Evolutionary conservation across 2,113 vertebrate species (phyloP).

Genomic region (Tapirus terrestris): DNA sequence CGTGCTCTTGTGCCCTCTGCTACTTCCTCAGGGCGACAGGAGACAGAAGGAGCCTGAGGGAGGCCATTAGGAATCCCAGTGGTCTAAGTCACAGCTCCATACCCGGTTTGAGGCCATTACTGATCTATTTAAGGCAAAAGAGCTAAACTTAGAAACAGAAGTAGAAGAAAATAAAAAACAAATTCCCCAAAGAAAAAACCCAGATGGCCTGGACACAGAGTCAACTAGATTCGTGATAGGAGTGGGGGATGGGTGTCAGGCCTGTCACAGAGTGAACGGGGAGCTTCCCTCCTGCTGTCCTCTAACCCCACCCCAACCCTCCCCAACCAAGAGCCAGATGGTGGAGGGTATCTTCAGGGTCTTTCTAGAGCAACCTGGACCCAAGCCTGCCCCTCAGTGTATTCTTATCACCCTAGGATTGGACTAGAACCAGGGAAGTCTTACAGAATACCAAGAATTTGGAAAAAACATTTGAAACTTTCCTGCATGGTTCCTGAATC

Average conservation of each 20-base stretch:
- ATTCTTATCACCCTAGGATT: not conserved
- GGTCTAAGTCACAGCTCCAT: not conserved
- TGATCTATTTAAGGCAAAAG: constrained; percentile 15
- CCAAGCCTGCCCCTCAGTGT: not conserved
- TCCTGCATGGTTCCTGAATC: not conserved
- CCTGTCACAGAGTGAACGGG: not conserved
- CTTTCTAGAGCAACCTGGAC: not conserved
- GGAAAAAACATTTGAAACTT: not conserved
- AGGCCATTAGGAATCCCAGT: not conserved
- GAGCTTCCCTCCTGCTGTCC: not conserved
- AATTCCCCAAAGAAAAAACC: not conserved
- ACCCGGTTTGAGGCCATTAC: not conserved
- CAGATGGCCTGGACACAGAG: not conserved
- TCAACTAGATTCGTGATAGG: not conserved
- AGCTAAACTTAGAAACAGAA: constrained; percentile 27
- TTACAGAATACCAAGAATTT: not conserved
- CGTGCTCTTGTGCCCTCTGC: not conserved
- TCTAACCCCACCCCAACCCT: not conserved
- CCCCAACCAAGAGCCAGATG: not conserved
- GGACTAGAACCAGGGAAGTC: not conserved
- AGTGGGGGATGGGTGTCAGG: not conserved
- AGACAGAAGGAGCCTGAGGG: not conserved
- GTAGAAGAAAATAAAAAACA: constrained; percentile 36
- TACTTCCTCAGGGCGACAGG: not conserved
- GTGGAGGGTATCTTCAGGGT: not conserved